phyloP scores from a whole-genome alignment of 2,113 vertebrate genomes.

The Syrrhaptes paradoxus region DNA sequence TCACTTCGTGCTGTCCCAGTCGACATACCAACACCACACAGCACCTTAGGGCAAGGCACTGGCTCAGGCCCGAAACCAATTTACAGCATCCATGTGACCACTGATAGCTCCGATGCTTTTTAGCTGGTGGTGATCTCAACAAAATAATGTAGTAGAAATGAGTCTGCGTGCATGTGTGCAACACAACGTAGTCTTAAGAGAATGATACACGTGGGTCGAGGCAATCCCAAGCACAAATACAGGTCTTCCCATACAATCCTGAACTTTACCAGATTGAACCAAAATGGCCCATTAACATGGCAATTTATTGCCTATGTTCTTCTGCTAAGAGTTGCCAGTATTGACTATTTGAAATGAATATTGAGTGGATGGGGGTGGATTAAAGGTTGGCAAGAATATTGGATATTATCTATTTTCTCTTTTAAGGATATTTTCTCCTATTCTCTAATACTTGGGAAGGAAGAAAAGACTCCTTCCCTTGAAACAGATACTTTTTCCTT shows the following conservation, averaged over 20 bases:
- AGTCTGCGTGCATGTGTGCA: background rate
- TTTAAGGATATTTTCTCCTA: background rate
- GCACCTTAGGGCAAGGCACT: fast-evolving
- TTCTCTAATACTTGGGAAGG: background rate
- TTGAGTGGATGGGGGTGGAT: background rate
- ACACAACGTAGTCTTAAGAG: background rate
- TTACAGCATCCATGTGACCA: background rate
- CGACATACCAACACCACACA: background rate
- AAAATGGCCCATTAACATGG: background rate
- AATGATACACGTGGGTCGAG: background rate
- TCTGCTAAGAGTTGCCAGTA: background rate
- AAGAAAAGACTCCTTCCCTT: background rate
- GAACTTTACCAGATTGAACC: background rate
- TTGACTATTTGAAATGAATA: background rate
- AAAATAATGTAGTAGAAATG: background rate
- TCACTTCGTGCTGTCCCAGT: background rate
- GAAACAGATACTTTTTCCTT: background rate
- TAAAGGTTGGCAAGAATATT: background rate
- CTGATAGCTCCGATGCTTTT: background rate
- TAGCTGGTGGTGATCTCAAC: background rate
- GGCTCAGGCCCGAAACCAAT: background rate
- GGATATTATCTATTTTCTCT: background rate
- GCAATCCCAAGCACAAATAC: too few species aligned
- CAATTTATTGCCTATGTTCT: background rate
- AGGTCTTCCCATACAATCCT: background rate